Percentiles rank a stretch among this genome's conserved stretches.
Conservation (phyloP, 1,140 invertebrate genomes). For the Scaptomyza montana region DNA sequence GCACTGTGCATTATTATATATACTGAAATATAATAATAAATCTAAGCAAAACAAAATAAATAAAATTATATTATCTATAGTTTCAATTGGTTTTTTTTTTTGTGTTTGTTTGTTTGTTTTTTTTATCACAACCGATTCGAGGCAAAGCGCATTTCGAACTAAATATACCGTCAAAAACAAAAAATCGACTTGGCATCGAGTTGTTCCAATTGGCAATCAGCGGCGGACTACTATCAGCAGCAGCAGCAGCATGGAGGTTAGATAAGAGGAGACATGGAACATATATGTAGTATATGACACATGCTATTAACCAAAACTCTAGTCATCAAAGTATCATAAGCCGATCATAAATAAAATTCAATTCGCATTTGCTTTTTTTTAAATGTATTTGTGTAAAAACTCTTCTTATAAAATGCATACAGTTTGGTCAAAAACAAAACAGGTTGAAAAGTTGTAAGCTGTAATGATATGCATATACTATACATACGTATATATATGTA, state of each 20-base stretch:
- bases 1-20: conserved; percentile 3
- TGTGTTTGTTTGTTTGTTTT: background rate
- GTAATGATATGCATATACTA: conserved; percentile 9
- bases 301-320: conserved; percentile 1
- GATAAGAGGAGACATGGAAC: conserved; percentile 9
- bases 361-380: conserved; percentile 1
- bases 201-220: conserved; percentile 56
- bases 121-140: conserved; percentile 26
- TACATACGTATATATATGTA: too few species aligned
- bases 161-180: conserved; percentile 8
- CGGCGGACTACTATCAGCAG: conserved; percentile 44
- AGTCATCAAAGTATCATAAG: conserved; percentile 8
- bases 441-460: background rate
- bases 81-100: background rate
- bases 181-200: conserved; percentile 17
- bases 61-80: background rate
- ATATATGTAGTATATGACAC: conserved; percentile 1
- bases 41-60: background rate
- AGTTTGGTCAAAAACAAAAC: background rate
- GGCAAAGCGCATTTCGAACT: conserved; percentile 36
- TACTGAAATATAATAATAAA: background rate
- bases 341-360: conserved; percentile 2
- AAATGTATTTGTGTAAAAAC: conserved; percentile 10
- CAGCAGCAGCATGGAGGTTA: background rate
- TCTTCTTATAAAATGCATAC: conserved; percentile 11